Percentiles rank a stretch among this genome's conserved stretches.
These are phyloP conservation scores for Phyto melanocephala DNA, from an alignment of 2,888 invertebrate genomes.

Conservation along the genomic window DNA sequence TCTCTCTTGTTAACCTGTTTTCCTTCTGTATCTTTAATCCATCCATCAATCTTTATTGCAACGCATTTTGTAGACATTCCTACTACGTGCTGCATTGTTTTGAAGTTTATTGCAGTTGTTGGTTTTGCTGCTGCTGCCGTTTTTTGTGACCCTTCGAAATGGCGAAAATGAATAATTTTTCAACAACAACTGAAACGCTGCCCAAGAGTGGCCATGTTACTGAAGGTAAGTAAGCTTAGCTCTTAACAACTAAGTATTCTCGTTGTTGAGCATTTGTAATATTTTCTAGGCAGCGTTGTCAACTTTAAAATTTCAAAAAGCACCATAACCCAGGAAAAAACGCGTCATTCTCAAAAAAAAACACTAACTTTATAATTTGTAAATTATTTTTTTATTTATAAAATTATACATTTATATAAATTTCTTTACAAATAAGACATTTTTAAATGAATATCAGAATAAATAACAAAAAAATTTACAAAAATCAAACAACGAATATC, in stretches of 20 bases:
- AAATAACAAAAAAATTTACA: too few relatives aligned
- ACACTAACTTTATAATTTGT: too few relatives aligned
- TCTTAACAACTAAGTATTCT: neutral
- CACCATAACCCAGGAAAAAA: too few relatives aligned
- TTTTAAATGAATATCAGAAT: too few relatives aligned
- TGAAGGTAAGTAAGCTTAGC: conserved; percentile 79
- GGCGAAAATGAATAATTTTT: conserved; percentile 74
- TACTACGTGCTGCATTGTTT: conserved; percentile 1
- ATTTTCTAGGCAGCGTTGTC: too few relatives aligned
- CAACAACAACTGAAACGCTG: conserved; percentile 80
- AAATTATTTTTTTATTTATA: too few relatives aligned
- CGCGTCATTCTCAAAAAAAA: too few relatives aligned
- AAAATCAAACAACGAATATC: too few relatives aligned
- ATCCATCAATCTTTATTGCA: neutral
- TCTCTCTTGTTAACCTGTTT: conserved; percentile 51
- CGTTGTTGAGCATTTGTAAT: conserved; percentile 7
- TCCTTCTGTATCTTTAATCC: conserved; percentile 34
- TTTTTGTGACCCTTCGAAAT: conserved; percentile 2
- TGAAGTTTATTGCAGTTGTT: neutral
- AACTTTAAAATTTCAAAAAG: too few relatives aligned
- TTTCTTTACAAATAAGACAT: too few relatives aligned
- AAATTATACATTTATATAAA: too few relatives aligned
- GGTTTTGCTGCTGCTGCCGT: neutral
- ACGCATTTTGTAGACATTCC: neutral
- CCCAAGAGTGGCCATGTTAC: conserved; percentile 84